Base-by-base conservation (phyloP, 35 echinoderm and acorn worm genomes). In the Heliocidaris tuberculata region DNA sequence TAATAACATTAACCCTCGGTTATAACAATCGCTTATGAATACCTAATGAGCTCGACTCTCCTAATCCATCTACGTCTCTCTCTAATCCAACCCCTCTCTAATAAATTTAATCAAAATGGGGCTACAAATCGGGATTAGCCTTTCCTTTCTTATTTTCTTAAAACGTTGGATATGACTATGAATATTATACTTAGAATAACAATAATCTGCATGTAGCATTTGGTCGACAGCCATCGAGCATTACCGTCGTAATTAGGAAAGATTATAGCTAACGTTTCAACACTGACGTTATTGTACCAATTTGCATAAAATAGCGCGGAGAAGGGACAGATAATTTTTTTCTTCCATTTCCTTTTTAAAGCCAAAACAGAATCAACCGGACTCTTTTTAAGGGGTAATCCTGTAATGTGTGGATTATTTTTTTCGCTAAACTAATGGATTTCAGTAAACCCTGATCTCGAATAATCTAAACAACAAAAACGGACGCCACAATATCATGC, bases 1-100 rank as follows among this genome's bases (percentile, higher is more conserved):
- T 89, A 89, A 89, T 89, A 89, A 89, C 87, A 89, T 89, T 9
- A 89, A 89, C 12, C 87, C 29, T 7, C 87, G 15, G 87, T 89
- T 89, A 17, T 48, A 89, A 47, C 87, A 89, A 89, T 89, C 31
- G 87, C 31, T 89, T 89, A 89, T 89, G 87, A 89, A 89, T 89
- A 89, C 47, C 47, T 47, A 48, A 89, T 89, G 31, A 42, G 29
- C 32, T 48, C 31, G 15, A 31, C 87, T 47, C 87, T 48, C 11
- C 30, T 48, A 89, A 89, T 89, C 87, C 13, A 89, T 89, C 87
- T 48, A 35, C 31, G 87, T 89, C 87, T 78, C 65, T 78, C 21
- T 24, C 65, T 78, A 78, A 78, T 78, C 65, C 65, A 78, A 7
- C 65, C 24, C 65, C 65, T n/a, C 21, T 78, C 65, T 78, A 78